Evolutionary conservation across 1,140 invertebrate species (phyloP).

Genomic region (Oreohelix idahoensis): DNA sequence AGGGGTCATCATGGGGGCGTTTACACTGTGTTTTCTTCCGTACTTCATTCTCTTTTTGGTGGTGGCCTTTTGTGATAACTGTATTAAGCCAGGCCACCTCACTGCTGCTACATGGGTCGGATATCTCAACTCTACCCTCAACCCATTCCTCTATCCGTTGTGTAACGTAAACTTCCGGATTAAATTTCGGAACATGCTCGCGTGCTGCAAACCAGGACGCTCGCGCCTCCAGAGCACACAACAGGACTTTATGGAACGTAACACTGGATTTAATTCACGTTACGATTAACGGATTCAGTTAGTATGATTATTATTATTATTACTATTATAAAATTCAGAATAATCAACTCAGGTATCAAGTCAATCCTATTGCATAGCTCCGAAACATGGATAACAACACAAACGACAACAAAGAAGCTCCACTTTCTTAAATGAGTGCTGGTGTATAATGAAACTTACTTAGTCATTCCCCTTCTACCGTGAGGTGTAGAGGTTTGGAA

Average conservation of each 20-base stretch:
- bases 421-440: too few relatives aligned
- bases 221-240: not conserved
- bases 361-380: too few relatives aligned
- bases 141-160: slow-evolving; percentile 77
- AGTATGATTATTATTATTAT: too few relatives aligned
- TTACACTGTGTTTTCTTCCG: slow-evolving; percentile 79
- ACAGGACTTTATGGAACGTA: slow-evolving; percentile 8
- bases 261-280: slow-evolving; percentile 22
- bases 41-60: slow-evolving; percentile 80
- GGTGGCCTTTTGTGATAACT: slow-evolving; percentile 78
- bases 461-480: too few relatives aligned
- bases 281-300: too few relatives aligned
- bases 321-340: too few relatives aligned
- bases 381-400: too few relatives aligned
- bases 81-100: slow-evolving; percentile 67
- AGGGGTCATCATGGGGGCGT: slow-evolving; percentile 80
- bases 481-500: too few relatives aligned
- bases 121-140: slow-evolving; percentile 77
- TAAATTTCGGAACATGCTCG: slow-evolving; percentile 76
- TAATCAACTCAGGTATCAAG: too few relatives aligned
- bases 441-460: too few relatives aligned
- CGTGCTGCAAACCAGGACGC: slow-evolving; percentile 34
- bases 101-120: slow-evolving; percentile 77
- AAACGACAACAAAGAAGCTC: too few relatives aligned
- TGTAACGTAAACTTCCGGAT: slow-evolving; percentile 77